phyloP scores from a whole-genome alignment of 2,888 invertebrate genomes.

The Cephus pygmeus region DNA sequence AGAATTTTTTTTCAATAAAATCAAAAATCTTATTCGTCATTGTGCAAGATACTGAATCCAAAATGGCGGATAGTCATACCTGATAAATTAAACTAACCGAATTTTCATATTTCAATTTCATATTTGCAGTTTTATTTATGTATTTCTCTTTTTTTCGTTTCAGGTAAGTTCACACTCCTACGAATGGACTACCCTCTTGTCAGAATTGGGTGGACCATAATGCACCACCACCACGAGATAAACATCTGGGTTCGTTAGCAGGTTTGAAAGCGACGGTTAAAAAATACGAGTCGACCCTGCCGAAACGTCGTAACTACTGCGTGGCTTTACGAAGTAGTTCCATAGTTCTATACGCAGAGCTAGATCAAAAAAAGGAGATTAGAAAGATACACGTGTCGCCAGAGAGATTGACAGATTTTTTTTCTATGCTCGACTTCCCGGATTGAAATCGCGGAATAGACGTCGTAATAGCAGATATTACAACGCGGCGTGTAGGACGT shows the following conservation, averaged over 20 bases:
- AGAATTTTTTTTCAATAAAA: no score
- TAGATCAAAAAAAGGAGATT: slow-evolving; percentile 13
- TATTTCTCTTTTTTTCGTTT: slow-evolving; percentile 45
- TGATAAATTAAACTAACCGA: no score
- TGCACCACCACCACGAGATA: slow-evolving; percentile 33
- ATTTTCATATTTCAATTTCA: no score
- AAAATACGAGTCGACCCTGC: slow-evolving; percentile 11
- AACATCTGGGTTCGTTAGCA: slow-evolving; percentile 55
- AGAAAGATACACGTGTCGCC: slow-evolving; percentile 18
- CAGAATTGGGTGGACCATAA: no score
- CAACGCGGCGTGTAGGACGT: no score
- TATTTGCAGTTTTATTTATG: no score
- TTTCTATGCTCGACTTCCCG: neutral
- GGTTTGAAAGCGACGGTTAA: slow-evolving; percentile 27
- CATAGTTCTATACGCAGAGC: neutral
- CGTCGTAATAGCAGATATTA: no score
- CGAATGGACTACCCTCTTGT: no score
- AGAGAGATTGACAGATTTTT: slow-evolving; percentile 19
- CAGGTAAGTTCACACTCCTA: slow-evolving; percentile 53
- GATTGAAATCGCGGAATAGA: slow-evolving; percentile 14
- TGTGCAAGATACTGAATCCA: no score
- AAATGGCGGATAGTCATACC: no score
- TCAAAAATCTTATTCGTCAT: no score
- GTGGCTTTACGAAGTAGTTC: no score
- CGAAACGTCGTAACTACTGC: slow-evolving; percentile 2